phyloP scores from a whole-genome alignment of 2,797 vertebrate species.

The Schizothorax lantsangensis region DNA sequence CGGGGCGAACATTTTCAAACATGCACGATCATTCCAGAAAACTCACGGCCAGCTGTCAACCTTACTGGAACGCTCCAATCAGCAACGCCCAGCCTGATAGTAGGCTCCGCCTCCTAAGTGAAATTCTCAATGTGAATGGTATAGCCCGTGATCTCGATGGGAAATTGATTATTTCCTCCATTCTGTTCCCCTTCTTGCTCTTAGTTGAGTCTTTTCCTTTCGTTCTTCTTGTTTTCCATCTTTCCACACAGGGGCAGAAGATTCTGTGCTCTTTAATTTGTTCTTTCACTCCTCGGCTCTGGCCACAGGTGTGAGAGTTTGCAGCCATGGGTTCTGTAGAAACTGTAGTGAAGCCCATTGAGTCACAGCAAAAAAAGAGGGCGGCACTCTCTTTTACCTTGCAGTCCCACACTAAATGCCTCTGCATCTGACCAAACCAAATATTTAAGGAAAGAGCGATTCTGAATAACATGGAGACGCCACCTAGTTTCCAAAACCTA shows the following conservation, averaged over 20 bases:
- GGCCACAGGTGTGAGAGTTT: conserved; percentile 21
- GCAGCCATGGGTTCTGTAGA: conserved; percentile 18
- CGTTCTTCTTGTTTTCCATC: conserved; percentile 10
- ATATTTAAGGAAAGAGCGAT: conserved; percentile 28
- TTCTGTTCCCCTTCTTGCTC: conserved; percentile 40
- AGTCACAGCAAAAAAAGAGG: conserved; percentile 22
- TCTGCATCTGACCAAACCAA: conserved; percentile 59
- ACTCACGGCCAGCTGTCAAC: conserved; percentile 52
- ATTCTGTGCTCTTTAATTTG: neutral
- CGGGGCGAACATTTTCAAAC: conserved; percentile 29
- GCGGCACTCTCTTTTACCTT: conserved; percentile 53
- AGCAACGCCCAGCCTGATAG: conserved; percentile 53
- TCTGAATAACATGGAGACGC: neutral
- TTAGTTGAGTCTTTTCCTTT: conserved; percentile 44
- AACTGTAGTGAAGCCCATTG: conserved; percentile 14
- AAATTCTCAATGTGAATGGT: conserved; percentile 67
- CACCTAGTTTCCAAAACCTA: conserved; percentile 16
- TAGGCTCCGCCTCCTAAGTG: conserved; percentile 54
- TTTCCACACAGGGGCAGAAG: conserved; percentile 13
- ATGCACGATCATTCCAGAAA: conserved; percentile 50
- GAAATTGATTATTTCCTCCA: conserved; percentile 50
- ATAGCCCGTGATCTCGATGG: conserved; percentile 56
- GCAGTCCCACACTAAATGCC: conserved; percentile 58
- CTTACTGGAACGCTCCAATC: conserved; percentile 60
- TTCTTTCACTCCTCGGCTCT: conserved; percentile 32